Evolutionary conservation across 1,140 invertebrate species (phyloP).

Genomic region (Drosophila parvula): DNA sequence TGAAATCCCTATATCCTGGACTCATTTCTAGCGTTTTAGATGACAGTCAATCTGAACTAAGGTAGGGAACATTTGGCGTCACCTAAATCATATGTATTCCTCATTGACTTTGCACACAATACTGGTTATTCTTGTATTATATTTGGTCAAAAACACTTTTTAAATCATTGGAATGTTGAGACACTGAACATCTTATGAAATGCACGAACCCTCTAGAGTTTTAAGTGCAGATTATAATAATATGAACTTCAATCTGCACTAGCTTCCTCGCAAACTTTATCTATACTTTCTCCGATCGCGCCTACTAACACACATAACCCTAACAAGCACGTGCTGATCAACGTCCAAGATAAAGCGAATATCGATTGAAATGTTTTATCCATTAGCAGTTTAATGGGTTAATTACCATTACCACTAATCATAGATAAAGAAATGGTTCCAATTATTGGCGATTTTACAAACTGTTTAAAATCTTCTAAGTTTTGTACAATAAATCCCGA

Average conservation of each 20-base stretch:
- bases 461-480: neutral
- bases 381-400: neutral
- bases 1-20: neutral
- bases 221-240: too few species aligned
- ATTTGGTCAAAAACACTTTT: neutral
- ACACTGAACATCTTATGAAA: too few species aligned
- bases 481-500: neutral
- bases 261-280: too few species aligned
- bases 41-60: neutral
- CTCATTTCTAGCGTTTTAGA: neutral
- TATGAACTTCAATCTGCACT: too few species aligned
- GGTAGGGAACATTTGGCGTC: neutral
- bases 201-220: too few species aligned
- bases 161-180: neutral
- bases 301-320: too few species aligned
- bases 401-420: neutral
- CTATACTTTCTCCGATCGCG: too few species aligned
- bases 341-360: too few species aligned
- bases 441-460: neutral
- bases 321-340: too few species aligned
- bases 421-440: neutral
- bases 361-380: neutral
- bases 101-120: neutral
- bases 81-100: neutral
- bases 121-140: neutral